Evolutionary conservation across 2,888 invertebrate species (phyloP).

Genomic region (Cerastoderma edule): DNA sequence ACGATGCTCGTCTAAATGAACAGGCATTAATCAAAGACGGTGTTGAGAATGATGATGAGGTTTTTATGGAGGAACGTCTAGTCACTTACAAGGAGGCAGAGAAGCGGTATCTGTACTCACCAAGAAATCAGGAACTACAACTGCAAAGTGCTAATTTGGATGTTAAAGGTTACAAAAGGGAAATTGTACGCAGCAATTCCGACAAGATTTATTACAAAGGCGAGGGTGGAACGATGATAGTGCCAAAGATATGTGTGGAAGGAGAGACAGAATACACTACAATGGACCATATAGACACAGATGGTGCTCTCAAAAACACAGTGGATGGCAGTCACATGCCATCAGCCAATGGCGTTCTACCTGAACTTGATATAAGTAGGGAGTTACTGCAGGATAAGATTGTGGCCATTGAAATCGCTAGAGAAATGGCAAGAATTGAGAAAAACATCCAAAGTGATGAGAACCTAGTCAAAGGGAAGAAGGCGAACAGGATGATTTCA

Average conservation of each 20-base stretch:
- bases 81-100: not conserved
- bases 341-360: not conserved
- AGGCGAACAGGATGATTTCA: not conserved
- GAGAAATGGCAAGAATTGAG: conserved; percentile 49
- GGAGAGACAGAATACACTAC: conserved; percentile 45
- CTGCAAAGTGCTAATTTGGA: no score
- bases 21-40: not conserved
- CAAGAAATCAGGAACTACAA: not conserved
- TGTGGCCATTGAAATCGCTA: conserved; percentile 51
- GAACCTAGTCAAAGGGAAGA: not conserved
- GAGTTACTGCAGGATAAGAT: conserved; percentile 36
- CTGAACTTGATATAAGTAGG: conserved; percentile 13
- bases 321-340: not conserved
- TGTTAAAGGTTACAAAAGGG: no score
- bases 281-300: conserved; percentile 48
- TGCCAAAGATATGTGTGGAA: conserved; percentile 56
- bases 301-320: not conserved
- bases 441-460: conserved; percentile 1
- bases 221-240: conserved; percentile 53
- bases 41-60: not conserved
- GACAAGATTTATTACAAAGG: conserved; percentile 45
- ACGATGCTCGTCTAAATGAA: not conserved
- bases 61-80: conserved; percentile 1
- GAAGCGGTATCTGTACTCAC: not conserved
- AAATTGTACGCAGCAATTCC: conserved; percentile 1